These are phyloP conservation scores for Donacobius atricapilla DNA, from an alignment of 2,113 vertebrate species.

Conservation along the genomic window DNA sequence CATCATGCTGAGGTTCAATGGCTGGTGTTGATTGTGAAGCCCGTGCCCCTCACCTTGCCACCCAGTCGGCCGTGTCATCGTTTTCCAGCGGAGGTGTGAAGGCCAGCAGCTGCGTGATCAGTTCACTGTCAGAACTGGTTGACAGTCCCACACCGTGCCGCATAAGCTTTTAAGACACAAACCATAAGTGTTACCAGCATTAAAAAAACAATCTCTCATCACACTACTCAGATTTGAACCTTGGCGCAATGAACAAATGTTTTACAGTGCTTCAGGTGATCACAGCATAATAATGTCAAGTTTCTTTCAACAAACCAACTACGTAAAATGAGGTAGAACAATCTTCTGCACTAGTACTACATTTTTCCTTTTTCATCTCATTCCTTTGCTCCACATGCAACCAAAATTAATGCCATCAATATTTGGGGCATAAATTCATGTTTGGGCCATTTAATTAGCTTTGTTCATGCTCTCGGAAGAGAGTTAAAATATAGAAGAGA, in stretches of 20 bases:
- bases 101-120: slow-evolving; percentile 95
- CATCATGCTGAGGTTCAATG: background rate
- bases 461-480: background rate
- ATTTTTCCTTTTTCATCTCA: background rate
- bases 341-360: background rate
- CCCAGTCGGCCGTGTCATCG: slow-evolving; percentile 89
- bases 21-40: background rate
- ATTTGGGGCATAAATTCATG: background rate
- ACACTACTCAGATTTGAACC: background rate
- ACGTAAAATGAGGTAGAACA: background rate
- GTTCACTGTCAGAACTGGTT: slow-evolving; percentile 94
- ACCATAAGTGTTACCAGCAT: background rate
- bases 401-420: background rate
- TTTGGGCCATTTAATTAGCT: background rate
- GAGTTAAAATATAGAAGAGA: background rate
- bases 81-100: slow-evolving; percentile 93
- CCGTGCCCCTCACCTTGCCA: slow-evolving; percentile 83
- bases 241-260: background rate
- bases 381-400: background rate
- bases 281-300: background rate
- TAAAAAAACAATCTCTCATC: background rate
- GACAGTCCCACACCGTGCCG: slow-evolving; percentile 93
- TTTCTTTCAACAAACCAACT: background rate
- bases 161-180: slow-evolving; percentile 81
- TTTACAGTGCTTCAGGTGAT: background rate